Evolutionary conservation across 2,888 invertebrate genomes (phyloP).

Genomic region (Mesochorus sp.): DNA sequence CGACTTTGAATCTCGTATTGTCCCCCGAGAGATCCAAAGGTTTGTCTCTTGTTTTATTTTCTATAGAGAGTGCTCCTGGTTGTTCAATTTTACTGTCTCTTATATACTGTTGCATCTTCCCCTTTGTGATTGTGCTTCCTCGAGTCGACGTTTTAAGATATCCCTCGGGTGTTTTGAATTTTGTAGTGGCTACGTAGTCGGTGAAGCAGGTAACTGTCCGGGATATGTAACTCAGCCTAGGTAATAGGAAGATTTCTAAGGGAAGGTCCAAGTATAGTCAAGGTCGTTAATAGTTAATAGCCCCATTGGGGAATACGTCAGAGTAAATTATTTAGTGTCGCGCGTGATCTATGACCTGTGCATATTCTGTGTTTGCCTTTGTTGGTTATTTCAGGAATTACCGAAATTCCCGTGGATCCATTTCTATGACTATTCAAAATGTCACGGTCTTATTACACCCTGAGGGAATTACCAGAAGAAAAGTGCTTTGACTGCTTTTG

Average conservation of each 20-base stretch:
- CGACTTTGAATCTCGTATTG: constrained; percentile 12
- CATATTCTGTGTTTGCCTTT: neutral
- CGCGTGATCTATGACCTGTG: neutral
- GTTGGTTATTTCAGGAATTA: neutral
- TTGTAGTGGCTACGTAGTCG: constrained; percentile 31
- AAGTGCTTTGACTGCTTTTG: neutral
- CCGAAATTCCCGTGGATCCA: neutral
- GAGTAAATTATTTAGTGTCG: constrained; percentile 31
- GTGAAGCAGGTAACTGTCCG: neutral
- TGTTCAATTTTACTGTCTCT: constrained; percentile 51
- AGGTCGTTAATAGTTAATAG: constrained; percentile 18
- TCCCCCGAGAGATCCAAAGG: constrained; percentile 23
- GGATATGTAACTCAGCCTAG: neutral
- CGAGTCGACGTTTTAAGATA: constrained; percentile 31
- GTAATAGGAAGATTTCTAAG: neutral
- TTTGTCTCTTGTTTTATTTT: constrained; percentile 16
- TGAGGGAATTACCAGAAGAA: neutral
- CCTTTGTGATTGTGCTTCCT: constrained; percentile 41
- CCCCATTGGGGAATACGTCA: neutral
- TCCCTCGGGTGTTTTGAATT: constrained; percentile 46
- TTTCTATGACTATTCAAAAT: neutral
- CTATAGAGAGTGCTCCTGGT: constrained; percentile 3
- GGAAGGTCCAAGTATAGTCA: neutral
- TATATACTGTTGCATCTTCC: constrained; percentile 13
- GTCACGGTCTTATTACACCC: neutral